Conservation (phyloP, 2,113 vertebrate species). For the Cebus imitator region DNA sequence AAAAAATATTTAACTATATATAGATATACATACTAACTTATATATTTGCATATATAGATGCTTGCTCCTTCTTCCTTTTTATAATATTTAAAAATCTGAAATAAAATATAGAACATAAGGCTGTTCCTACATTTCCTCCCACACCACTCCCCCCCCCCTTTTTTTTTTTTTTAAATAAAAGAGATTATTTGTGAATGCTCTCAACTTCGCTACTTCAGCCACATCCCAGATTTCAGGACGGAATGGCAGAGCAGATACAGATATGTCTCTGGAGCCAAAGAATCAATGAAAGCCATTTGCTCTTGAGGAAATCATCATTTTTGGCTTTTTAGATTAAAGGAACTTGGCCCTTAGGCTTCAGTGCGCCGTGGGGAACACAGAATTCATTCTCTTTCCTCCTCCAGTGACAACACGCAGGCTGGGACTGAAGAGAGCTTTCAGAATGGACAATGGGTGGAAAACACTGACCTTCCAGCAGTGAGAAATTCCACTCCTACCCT, state of each 20-base stretch:
- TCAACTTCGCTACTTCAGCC: background rate
- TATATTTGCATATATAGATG: background rate
- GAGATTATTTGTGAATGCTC: background rate
- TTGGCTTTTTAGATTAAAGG: conserved; percentile 51
- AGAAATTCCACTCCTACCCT: background rate
- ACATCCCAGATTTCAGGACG: background rate
- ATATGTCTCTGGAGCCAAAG: background rate
- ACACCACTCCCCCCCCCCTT: background rate
- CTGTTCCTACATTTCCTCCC: background rate
- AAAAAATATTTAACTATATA: background rate
- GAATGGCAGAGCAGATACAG: background rate
- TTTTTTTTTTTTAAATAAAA: background rate
- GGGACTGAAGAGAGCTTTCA: conserved; percentile 46
- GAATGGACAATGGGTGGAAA: background rate
- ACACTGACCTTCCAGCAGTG: background rate
- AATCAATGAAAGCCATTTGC: background rate
- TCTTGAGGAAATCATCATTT: conserved; percentile 29
- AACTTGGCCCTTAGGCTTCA: conserved; percentile 34
- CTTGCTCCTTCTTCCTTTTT: background rate
- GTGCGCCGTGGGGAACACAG: conserved; percentile 21
- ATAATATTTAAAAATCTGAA: conserved; percentile 21
- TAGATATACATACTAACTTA: background rate
- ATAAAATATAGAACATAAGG: background rate
- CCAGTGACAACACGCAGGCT: background rate
- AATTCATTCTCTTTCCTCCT: conserved; percentile 52